A percentile compares a stretch with the other conserved stretches of the same genome.
These are phyloP conservation scores for Nicator chloris DNA, from an alignment of 2,113 vertebrate species.

Conservation along the genomic window DNA sequence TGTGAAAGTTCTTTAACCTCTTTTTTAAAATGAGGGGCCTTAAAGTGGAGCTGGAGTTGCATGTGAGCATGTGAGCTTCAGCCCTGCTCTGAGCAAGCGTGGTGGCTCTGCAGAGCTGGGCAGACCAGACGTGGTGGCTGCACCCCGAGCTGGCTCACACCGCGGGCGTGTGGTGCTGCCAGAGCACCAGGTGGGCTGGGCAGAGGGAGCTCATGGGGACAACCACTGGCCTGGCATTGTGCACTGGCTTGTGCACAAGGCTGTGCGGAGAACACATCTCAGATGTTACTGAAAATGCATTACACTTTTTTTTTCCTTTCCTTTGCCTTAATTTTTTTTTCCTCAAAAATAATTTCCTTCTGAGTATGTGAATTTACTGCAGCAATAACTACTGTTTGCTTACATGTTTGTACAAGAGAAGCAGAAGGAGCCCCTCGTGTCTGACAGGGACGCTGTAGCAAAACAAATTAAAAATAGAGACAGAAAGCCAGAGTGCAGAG, in stretches of 20 bases:
- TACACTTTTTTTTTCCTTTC: neutral
- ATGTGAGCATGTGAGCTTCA: neutral
- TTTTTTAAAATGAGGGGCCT: neutral
- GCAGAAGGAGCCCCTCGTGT: neutral
- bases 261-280: neutral
- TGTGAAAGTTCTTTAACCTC: neutral
- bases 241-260: neutral
- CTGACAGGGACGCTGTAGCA: neutral
- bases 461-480: neutral
- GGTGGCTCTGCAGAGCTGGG: neutral
- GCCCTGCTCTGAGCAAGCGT: neutral
- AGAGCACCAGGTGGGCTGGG: neutral
- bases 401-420: neutral
- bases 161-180: fast-evolving
- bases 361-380: neutral
- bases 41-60: neutral
- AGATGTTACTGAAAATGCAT: neutral
- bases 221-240: neutral
- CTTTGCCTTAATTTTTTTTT: neutral
- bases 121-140: neutral
- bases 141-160: neutral
- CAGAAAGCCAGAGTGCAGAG: neutral
- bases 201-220: neutral
- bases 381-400: neutral
- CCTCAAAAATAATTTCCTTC: neutral